Conservation (phyloP, 2,888 invertebrate genomes). For the Beris chalybata region DNA sequence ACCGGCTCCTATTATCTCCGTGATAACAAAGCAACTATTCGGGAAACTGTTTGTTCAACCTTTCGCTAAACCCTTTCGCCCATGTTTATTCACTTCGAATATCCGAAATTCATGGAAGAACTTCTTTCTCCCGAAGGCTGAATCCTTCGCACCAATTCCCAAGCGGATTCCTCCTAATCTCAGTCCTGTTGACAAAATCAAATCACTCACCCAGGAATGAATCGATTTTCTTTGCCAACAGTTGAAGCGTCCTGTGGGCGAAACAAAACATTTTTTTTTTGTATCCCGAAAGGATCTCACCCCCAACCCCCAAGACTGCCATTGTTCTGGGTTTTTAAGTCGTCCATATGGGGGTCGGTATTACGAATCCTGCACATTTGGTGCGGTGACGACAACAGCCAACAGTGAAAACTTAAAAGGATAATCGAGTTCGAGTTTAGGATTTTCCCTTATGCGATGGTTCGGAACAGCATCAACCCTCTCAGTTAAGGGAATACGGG, state of each 20-base stretch:
- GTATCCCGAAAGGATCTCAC: not conserved
- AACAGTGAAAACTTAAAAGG: slow-evolving; percentile 27
- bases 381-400: slow-evolving; percentile 21
- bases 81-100: slow-evolving; percentile 18
- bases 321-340: too few species aligned
- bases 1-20: not conserved
- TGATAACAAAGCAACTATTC: slow-evolving; percentile 19
- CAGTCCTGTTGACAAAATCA: slow-evolving; percentile 30
- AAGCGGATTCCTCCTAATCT: slow-evolving; percentile 18
- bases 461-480: not conserved
- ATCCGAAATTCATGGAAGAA: slow-evolving; percentile 1
- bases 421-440: slow-evolving; percentile 29
- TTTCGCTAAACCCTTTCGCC: slow-evolving; percentile 22
- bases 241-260: slow-evolving; percentile 20
- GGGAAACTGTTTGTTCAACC: slow-evolving; percentile 26
- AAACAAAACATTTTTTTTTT: slow-evolving; percentile 19
- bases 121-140: not conserved
- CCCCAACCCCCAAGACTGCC: too few species aligned
- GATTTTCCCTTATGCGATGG: slow-evolving; percentile 2
- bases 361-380: not conserved
- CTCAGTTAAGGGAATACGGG: not conserved
- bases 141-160: not conserved
- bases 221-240: slow-evolving; percentile 19
- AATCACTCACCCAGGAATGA: slow-evolving; percentile 26
- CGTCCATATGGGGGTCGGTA: too few species aligned